phyloP scores from a whole-genome alignment of 2,888 invertebrate species.

The Barypeithes pellucidus region DNA sequence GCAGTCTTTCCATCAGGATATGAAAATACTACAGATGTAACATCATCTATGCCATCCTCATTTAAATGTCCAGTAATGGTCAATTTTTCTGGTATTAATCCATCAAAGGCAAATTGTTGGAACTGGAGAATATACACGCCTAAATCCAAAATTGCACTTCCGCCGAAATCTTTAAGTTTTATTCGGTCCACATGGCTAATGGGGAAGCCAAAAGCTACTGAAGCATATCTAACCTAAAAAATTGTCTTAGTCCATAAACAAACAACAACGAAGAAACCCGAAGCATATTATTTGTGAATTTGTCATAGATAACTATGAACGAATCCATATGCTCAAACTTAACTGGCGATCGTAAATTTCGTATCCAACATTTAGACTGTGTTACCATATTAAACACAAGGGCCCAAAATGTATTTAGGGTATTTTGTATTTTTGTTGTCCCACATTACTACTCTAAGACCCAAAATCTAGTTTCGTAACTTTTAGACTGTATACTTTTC shows the following conservation, averaged over 20 bases:
- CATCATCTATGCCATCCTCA: slow-evolving; percentile 80
- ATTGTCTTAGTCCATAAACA: neutral
- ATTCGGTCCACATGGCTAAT: slow-evolving; percentile 77
- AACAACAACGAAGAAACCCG: no score
- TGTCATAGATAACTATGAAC: no score
- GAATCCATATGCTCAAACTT: no score
- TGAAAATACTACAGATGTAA: slow-evolving; percentile 76
- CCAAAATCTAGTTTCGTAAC: no score
- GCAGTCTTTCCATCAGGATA: slow-evolving; percentile 78
- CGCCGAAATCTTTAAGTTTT: slow-evolving; percentile 73
- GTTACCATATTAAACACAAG: no score
- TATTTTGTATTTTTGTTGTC: no score
- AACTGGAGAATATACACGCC: slow-evolving; percentile 85
- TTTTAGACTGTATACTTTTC: no score
- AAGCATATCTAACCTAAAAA: slow-evolving; percentile 39
- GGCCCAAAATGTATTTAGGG: no score
- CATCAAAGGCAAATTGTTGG: slow-evolving; percentile 78
- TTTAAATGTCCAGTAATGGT: slow-evolving; percentile 80
- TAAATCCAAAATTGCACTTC: slow-evolving; percentile 82
- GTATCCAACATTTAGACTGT: no score
- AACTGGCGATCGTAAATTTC: no score
- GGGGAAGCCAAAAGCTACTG: slow-evolving; percentile 36
- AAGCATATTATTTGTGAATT: no score
- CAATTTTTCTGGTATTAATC: slow-evolving; percentile 79
- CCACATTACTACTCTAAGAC: no score